Evolutionary conservation across 2,113 vertebrate species (phyloP).

Genomic region (Actinemys pallida): DNA sequence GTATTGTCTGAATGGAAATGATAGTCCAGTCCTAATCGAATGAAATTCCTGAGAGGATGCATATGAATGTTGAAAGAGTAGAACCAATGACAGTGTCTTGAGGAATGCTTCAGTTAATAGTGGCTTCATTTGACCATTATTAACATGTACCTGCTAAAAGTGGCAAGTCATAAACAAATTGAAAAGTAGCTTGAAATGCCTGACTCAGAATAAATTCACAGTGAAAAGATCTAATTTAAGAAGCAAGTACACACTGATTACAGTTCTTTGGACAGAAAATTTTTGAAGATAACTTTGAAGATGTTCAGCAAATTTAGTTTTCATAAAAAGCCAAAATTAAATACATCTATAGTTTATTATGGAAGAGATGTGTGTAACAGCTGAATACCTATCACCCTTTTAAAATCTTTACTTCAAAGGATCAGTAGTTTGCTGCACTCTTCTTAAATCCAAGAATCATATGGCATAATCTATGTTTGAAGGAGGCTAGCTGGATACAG

Average conservation of each 20-base stretch:
- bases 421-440: not conserved
- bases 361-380: not conserved
- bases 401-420: not conserved
- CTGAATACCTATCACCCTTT: not conserved
- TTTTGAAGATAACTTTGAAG: not conserved
- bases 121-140: not conserved
- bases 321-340: not conserved
- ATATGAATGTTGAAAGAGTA: not conserved
- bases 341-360: not conserved
- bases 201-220: not conserved
- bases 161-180: not conserved
- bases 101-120: not conserved
- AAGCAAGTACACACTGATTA: not conserved
- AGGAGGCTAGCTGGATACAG: not conserved
- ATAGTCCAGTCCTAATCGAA: not conserved
- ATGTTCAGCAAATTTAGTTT: not conserved
- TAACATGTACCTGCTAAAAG: not conserved
- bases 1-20: not conserved
- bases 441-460: not conserved
- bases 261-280: not conserved
- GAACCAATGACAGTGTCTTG: not conserved
- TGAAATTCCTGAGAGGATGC: not conserved
- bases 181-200: not conserved
- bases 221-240: not conserved
- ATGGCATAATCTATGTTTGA: not conserved